These are phyloP conservation scores for Apamea sordens DNA, from an alignment of 2,888 invertebrate genomes.

Conservation along the genomic window DNA sequence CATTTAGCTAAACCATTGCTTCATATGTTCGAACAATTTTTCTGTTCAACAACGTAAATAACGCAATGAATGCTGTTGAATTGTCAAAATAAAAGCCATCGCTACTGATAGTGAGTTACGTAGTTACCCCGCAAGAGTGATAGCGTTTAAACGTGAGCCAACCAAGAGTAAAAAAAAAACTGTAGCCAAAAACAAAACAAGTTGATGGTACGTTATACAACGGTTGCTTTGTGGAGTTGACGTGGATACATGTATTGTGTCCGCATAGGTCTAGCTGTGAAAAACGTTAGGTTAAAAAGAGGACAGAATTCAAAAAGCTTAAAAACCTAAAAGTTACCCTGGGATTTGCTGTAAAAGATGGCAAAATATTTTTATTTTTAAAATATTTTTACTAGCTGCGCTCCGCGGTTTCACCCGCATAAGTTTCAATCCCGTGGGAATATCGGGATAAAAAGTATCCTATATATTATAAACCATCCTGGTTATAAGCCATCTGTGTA, in stretches of 20 bases:
- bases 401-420: too few species aligned
- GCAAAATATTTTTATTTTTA: too few species aligned
- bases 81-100: not conserved
- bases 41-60: not conserved
- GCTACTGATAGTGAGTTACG: not conserved
- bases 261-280: not conserved
- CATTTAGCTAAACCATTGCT: not conserved
- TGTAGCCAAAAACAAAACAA: not conserved
- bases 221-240: not conserved
- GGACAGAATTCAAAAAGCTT: not conserved
- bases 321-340: not conserved
- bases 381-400: too few species aligned
- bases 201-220: not conserved
- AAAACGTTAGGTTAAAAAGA: not conserved
- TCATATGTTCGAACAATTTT: not conserved
- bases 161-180: not conserved
- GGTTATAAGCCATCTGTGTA: too few species aligned
- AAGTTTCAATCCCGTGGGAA: too few species aligned
- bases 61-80: not conserved
- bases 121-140: not conserved
- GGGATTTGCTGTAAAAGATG: not conserved
- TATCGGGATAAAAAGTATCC: too few species aligned
- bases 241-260: not conserved
- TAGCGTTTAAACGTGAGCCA: not conserved
- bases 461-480: too few species aligned